These are phyloP conservation scores for Cydia amplana DNA, from an alignment of 1,140 invertebrate species.

Conservation along the genomic window DNA sequence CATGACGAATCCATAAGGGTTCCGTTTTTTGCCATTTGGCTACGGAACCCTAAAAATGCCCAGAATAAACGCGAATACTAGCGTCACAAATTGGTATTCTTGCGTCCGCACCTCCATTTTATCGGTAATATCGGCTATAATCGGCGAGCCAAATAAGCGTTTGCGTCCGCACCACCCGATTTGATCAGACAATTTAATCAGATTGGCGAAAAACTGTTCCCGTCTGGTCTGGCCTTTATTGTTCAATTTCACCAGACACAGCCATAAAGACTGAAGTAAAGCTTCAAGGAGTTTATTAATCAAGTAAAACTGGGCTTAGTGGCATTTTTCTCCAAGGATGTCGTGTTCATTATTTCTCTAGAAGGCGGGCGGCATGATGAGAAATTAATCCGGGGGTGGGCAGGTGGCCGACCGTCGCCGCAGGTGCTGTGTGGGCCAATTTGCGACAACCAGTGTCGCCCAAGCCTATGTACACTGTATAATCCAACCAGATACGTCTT, in stretches of 20 bases:
- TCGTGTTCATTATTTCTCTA: constrained; percentile 67
- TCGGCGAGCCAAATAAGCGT: no score
- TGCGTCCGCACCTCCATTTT: no score
- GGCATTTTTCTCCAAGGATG: constrained; percentile 69
- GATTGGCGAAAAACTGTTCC: no score
- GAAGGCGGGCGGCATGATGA: constrained; percentile 64
- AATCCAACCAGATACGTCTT: constrained; percentile 52
- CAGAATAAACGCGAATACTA: no score
- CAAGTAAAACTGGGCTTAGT: constrained; percentile 58
- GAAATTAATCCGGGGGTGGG: constrained; percentile 71
- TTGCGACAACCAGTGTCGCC: constrained; percentile 51
- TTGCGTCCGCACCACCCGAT: no score
- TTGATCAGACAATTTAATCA: no score
- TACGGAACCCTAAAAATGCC: no score
- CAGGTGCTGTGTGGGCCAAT: constrained; percentile 64
- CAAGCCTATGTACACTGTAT: constrained; percentile 36
- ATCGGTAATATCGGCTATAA: no score
- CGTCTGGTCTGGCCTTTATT: neutral
- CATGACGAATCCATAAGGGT: no score
- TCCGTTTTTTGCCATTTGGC: no score
- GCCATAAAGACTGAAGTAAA: constrained; percentile 41
- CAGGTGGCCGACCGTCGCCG: constrained; percentile 58
- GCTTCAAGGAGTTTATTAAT: constrained; percentile 67
- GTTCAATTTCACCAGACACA: constrained; percentile 40
- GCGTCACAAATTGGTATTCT: no score